A percentile compares a stretch with the other conserved stretches of the same genome.
Evolutionary conservation across 2,113 vertebrate species (phyloP).

Genomic region (Vulpes vulpes): DNA sequence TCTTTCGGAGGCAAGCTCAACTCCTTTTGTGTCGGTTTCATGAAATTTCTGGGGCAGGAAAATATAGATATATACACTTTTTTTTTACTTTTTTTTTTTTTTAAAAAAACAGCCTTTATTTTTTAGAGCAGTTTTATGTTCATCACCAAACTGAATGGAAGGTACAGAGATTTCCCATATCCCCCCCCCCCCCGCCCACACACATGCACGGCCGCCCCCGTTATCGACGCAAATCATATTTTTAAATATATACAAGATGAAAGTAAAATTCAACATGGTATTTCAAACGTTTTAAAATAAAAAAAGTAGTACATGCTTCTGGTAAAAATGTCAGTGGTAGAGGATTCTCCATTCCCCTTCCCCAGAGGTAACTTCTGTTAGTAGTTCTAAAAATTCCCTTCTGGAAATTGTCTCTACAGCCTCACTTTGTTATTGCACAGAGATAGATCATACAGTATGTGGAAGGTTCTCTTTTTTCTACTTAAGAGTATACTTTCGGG

Average conservation of each 20-base stretch:
- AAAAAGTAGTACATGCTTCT: not conserved
- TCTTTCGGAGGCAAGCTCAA: not conserved
- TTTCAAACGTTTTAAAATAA: not conserved
- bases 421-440: not conserved
- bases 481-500: not conserved
- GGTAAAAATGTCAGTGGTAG: not conserved
- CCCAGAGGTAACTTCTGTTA: not conserved
- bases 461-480: not conserved
- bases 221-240: not conserved
- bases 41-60: conserved; percentile 5
- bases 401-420: not conserved
- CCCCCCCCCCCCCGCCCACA: not conserved
- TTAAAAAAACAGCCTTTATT: not conserved
- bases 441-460: not conserved
- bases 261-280: not conserved
- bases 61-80: not conserved
- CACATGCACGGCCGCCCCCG: not conserved
- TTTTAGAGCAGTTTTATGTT: not conserved
- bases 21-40: conserved; percentile 3
- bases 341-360: not conserved
- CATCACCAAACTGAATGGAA: not conserved
- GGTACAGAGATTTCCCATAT: not conserved
- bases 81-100: not conserved
- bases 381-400: conserved; percentile 26
- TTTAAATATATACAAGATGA: not conserved